Conservation (phyloP, 2,888 invertebrate genomes). For the Euclidia mi region DNA sequence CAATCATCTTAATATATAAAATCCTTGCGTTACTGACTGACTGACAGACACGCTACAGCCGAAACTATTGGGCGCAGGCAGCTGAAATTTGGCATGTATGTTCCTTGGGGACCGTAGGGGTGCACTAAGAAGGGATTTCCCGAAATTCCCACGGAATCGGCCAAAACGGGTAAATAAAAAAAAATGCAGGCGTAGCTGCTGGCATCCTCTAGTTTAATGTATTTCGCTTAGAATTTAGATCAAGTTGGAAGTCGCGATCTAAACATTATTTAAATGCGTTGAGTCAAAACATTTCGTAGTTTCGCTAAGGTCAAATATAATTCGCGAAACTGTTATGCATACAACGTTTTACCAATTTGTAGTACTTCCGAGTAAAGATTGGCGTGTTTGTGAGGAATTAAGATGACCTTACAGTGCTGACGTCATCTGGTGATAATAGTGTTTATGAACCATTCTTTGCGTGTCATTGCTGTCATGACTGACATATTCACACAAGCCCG, state of each 20-base stretch:
- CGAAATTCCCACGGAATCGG: too few species aligned
- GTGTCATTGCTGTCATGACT: conserved; percentile 66
- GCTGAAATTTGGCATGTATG: too few species aligned
- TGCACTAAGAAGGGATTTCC: too few species aligned
- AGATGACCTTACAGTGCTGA: conserved; percentile 66
- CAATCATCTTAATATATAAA: too few species aligned
- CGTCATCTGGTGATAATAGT: conserved; percentile 71
- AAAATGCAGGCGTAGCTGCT: too few species aligned
- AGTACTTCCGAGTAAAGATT: conserved; percentile 57
- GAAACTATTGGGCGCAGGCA: too few species aligned
- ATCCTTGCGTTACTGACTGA: too few species aligned
- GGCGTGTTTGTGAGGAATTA: conserved; percentile 53
- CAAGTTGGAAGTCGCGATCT: neutral
- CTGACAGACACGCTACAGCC: too few species aligned
- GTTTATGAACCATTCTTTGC: conserved; percentile 70
- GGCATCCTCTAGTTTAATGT: neutral
- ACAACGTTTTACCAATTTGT: conserved; percentile 66
- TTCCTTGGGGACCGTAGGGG: too few species aligned
- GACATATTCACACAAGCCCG: conserved; percentile 71
- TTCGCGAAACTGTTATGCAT: conserved; percentile 64
- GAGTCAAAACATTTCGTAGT: conserved; percentile 30
- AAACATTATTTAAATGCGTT: conserved; percentile 12
- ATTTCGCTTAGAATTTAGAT: neutral
- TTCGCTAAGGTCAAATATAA: conserved; percentile 38
- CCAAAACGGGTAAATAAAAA: too few species aligned